phyloP scores from a whole-genome alignment of 2,113 vertebrate genomes.

The Mungos mungo region DNA sequence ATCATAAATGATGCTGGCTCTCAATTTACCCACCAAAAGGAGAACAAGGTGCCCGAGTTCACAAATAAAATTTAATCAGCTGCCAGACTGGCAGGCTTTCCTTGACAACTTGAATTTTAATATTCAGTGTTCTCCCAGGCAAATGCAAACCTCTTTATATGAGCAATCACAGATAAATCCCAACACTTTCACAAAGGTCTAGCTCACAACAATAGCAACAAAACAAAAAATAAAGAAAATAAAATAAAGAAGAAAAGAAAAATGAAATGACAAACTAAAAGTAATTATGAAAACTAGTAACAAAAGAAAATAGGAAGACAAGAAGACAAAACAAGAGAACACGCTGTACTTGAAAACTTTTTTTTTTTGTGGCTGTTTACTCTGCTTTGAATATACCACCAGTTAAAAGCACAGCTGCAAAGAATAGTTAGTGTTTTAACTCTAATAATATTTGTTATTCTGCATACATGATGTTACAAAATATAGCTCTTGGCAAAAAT shows the following conservation, averaged over 20 bases:
- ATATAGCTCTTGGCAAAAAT: constrained; percentile 40
- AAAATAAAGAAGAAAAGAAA: background rate
- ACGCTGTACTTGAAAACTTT: background rate
- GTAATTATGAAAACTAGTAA: background rate
- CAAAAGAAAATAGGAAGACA: background rate
- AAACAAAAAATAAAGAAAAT: background rate
- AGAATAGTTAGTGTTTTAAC: constrained; percentile 1
- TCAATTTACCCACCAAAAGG: background rate
- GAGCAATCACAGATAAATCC: background rate
- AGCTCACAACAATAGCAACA: background rate
- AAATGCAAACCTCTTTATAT: background rate
- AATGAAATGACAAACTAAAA: background rate
- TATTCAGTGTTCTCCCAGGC: background rate
- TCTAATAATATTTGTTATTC: constrained; percentile 37
- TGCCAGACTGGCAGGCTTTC: background rate
- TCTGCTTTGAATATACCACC: background rate
- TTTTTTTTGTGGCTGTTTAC: background rate
- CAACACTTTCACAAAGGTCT: background rate
- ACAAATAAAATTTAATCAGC: background rate
- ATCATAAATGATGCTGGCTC: background rate
- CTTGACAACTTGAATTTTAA: background rate
- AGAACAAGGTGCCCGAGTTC: background rate
- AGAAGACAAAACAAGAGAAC: background rate
- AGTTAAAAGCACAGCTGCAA: background rate
- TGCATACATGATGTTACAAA: background rate